Conservation (phyloP, 92 coral and sea anemone genomes). For the Siderastrea radians region DNA sequence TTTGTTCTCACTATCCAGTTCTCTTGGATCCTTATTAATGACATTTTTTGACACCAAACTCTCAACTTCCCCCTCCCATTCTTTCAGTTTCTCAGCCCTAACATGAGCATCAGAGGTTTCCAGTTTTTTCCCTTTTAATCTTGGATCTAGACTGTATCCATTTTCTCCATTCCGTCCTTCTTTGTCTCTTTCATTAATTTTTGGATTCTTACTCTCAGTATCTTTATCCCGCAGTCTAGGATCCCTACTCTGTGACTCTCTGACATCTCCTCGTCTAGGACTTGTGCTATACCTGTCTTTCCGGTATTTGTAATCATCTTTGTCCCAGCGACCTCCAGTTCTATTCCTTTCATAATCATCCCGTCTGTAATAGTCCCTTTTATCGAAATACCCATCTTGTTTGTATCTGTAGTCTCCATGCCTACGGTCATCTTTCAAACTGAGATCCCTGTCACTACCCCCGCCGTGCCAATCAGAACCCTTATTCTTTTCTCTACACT, state of each 20-base stretch:
- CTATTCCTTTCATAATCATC: slow-evolving; percentile 82
- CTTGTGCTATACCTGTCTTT: slow-evolving; percentile 76
- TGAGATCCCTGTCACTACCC: slow-evolving; percentile 72
- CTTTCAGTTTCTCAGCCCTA: slow-evolving; percentile 12
- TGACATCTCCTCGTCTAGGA: slow-evolving; percentile 74
- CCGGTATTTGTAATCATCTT: slow-evolving; percentile 69
- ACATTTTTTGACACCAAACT: neutral
- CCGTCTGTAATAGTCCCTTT: slow-evolving; percentile 73
- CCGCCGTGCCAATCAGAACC: slow-evolving; percentile 71
- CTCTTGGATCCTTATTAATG: neutral
- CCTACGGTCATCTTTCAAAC: slow-evolving; percentile 73
- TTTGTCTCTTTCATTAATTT: slow-evolving; percentile 12
- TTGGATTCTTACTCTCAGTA: slow-evolving; percentile 30
- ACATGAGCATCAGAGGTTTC: slow-evolving; percentile 7
- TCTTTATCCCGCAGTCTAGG: slow-evolving; percentile 43
- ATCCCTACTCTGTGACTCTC: slow-evolving; percentile 28
- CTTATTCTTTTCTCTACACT: slow-evolving; percentile 65
- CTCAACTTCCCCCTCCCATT: slow-evolving; percentile 15
- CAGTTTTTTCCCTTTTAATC: slow-evolving; percentile 39
- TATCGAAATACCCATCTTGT: slow-evolving; percentile 58
- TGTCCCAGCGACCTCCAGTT: slow-evolving; percentile 66
- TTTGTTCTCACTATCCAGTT: neutral
- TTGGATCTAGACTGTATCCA: slow-evolving; percentile 48
- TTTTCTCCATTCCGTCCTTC: slow-evolving; percentile 22
- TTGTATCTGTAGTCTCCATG: slow-evolving; percentile 78